Evolutionary conservation across 1,140 invertebrate genomes (phyloP), one percentile per base, ranked within the genome.

Genomic region (Caenorhabditis inopinata): DNA sequence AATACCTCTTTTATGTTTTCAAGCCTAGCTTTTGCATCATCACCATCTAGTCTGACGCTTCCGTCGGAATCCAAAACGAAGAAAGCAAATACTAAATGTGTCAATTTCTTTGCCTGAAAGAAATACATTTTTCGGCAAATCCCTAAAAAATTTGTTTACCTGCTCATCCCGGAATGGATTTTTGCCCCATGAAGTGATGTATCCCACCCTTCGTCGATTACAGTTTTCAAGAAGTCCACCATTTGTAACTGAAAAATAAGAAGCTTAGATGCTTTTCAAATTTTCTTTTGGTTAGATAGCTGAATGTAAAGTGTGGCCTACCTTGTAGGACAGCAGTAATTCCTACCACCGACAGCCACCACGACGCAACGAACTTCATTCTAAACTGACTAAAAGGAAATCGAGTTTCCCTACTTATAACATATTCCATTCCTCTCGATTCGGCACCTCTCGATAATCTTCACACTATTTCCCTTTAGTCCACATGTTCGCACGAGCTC

Each of bases 1-100:
- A 62, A 14, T 23, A 85, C 82, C 73, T 81, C 49, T 23, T 74
- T 53, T 12, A 85, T 35, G 32, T 85, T 46, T 18, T 38, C 48
- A 25, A 86, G 42, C n/a, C 84, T 68, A 38, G 81, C 42, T 23
- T 29, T 49, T 1, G 80, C 80, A n/a, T 32, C 76, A 11, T 48
- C 76, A 32, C 82, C 79, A 35, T 80, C 76, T 58, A 84, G 27
- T 42, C 79, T 76, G 1, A 73, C 84, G 74, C 23, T 62, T 48
- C 76, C 86, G 82, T 82, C 88, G 77, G 35, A 32, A 42, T 85
- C 46, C 25, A 87, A 35, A 9, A 81, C 68, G 21, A 87, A 80
- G 80, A 86, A 87, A 32, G 86, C 85, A 53, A 83, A 86, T 45
- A 86, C 83, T 16, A 87, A 73, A 77, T 86, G 85, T 9, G 85